These are phyloP conservation scores for Pelvicachromis taeniatus DNA, from an alignment of 2,113 vertebrate species.

Conservation along the genomic window DNA sequence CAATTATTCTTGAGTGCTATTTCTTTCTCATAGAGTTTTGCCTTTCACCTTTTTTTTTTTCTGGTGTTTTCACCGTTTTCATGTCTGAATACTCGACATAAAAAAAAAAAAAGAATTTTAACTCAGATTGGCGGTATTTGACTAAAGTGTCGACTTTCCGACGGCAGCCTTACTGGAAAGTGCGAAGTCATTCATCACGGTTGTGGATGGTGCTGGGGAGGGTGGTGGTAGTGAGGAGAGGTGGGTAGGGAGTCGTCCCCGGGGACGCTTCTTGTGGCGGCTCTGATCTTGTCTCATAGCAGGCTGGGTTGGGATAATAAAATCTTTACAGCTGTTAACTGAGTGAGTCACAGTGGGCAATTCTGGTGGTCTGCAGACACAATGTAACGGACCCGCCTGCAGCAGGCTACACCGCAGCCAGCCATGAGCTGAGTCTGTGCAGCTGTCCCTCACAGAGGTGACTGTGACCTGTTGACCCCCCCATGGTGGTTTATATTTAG, in stretches of 20 bases:
- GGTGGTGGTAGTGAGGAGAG: background rate
- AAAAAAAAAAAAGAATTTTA: background rate
- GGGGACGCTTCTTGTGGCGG: conserved; percentile 42
- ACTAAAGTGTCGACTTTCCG: background rate
- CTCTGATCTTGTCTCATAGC: conserved; percentile 49
- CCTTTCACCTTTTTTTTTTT: background rate
- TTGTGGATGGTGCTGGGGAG: background rate
- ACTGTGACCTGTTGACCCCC: conserved; percentile 30
- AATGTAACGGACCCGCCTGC: background rate
- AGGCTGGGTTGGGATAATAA: conserved; percentile 49
- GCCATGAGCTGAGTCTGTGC: conserved; percentile 5
- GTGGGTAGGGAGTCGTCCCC: conserved; percentile 16
- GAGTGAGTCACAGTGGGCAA: conserved; percentile 32
- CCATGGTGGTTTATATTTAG: conserved; percentile 7
- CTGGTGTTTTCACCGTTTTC: background rate
- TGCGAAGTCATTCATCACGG: conserved; percentile 49
- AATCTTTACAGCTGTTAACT: conserved; percentile 48
- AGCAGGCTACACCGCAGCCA: background rate
- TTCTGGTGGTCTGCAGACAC: conserved; percentile 2
- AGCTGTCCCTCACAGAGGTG: conserved; percentile 32
- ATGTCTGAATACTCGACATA: background rate
- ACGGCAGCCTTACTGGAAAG: background rate
- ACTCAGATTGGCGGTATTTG: background rate
- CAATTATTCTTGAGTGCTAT: background rate
- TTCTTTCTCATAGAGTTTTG: background rate